Percentiles rank a stretch among this genome's conserved stretches.
These are phyloP conservation scores for Drosophila melanosoma DNA, from an alignment of 2,888 invertebrate species.

Conservation along the genomic window DNA sequence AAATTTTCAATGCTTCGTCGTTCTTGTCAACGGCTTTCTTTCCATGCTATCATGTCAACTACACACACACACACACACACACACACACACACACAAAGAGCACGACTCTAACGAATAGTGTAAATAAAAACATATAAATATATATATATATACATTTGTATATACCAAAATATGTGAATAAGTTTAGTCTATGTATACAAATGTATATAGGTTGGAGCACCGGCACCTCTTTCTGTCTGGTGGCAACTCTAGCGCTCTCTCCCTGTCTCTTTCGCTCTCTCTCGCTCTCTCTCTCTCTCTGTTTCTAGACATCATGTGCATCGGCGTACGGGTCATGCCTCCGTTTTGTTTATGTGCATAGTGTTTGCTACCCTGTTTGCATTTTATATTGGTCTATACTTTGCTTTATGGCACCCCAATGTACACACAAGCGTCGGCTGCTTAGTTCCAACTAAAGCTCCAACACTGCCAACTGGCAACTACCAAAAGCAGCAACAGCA, in stretches of 20 bases:
- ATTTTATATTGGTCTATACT: slow-evolving; percentile 79
- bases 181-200: slow-evolving; percentile 22
- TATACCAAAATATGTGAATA: slow-evolving; percentile 46
- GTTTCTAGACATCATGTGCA: slow-evolving; percentile 23
- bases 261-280: not conserved
- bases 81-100: slow-evolving; percentile 1
- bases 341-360: slow-evolving; percentile 74
- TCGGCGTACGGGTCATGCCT: slow-evolving; percentile 48
- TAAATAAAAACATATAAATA: slow-evolving; percentile 71
- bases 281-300: not conserved
- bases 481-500: slow-evolving; percentile 10
- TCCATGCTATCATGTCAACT: slow-evolving; percentile 70
- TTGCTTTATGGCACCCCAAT: slow-evolving; percentile 80
- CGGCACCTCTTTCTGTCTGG: slow-evolving; percentile 1
- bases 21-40: slow-evolving; percentile 72
- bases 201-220: slow-evolving; percentile 9
- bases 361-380: slow-evolving; percentile 67
- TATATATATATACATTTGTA: slow-evolving; percentile 34
- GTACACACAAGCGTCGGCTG: slow-evolving; percentile 53
- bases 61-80: slow-evolving; percentile 45
- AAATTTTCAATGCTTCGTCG: slow-evolving; percentile 73
- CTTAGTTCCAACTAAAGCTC: slow-evolving; percentile 26
- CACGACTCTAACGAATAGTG: slow-evolving; percentile 63
- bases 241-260: slow-evolving; percentile 17
- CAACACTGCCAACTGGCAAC: slow-evolving; percentile 10